A percentile compares a stretch with the other conserved stretches of the same genome.
Conservation (phyloP, 2,113 vertebrate species). For the Elephantulus edwardii region DNA sequence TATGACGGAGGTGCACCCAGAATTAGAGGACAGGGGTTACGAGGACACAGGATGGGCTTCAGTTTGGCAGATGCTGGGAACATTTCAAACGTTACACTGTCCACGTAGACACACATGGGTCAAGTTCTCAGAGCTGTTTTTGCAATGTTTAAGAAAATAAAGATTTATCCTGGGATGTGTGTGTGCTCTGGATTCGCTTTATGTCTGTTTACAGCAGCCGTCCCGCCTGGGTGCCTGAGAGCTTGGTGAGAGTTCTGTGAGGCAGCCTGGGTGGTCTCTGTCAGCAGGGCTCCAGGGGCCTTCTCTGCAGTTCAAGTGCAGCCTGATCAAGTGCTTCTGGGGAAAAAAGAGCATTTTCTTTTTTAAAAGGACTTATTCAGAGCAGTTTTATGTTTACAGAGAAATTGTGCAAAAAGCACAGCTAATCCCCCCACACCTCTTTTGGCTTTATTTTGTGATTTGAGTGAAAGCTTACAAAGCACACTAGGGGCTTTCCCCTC, state of each 20-base stretch:
- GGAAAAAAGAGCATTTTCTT: not conserved
- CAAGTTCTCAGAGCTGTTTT: not conserved
- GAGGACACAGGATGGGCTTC: not conserved
- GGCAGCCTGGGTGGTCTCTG: not conserved
- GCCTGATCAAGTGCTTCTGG: not conserved
- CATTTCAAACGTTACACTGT: not conserved
- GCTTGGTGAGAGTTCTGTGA: accelerated
- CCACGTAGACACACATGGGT: too few species aligned
- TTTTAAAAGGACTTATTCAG: not conserved
- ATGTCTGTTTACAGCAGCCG: not conserved
- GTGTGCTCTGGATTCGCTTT: not conserved
- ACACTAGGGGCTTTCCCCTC: too few species aligned
- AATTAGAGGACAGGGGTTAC: not conserved
- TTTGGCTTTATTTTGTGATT: too few species aligned
- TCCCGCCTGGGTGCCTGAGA: too few species aligned
- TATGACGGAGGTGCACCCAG: not conserved
- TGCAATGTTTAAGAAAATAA: not conserved
- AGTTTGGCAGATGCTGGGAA: not conserved
- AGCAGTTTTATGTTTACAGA: not conserved
- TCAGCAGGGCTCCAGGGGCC: not conserved
- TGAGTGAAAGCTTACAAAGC: too few species aligned
- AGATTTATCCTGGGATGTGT: not conserved
- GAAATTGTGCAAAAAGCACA: not conserved
- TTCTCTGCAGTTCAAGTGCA: not conserved
- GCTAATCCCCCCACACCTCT: not conserved